Evolutionary conservation across 1,140 invertebrate genomes (phyloP), one percentile per base, ranked within the genome.

Genomic region (Solenopsis fugax): DNA sequence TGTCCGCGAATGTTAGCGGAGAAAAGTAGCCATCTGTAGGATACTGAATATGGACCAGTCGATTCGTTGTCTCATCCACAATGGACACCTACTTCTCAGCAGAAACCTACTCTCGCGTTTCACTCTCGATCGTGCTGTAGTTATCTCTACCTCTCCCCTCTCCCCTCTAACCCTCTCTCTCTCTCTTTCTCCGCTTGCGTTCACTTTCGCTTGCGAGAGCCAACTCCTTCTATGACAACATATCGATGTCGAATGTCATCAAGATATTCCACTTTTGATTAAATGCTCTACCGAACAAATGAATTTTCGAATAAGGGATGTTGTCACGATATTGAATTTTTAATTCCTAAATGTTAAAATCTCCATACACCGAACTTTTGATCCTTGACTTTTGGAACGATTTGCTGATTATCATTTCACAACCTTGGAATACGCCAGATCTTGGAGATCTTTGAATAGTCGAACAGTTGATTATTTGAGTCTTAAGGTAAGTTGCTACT

Each of bases 141-240:
- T 60, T 52, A 18, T 13, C 67, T 60, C 67, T 58, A 52, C 4
- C 41, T 41, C 41, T 37, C 37, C 5, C 37, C 5, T 5, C 5
- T 5, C 5, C 37, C 5, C 37, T 37, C 37, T 37, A 2, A 3
- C 37, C 5, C 37, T 41, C 41, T 41, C 41, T 41, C 41, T 41
- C 41, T 41, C 41, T 41, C 41, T 41, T 37, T 10, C 67, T 48
- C 67, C 41, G 41, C 41, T 41, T 58, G 52, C 78, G 24, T 58
- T 84, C 54, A 84, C 80, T 84, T 84, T 84, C 69, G 80, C 80
- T 62, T 34, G 45, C 54, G 54, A 73, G 24, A 60, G 13, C 56
- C 13, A 16, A 18, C 9, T 58, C 54, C 67, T 82, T 29, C 37
- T 82, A 60, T 21, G 48, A 54, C 34, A 54, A 54, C 48, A 13